These are phyloP conservation scores for Actinopyga echinites DNA, from an alignment of 53 echinoderm and acorn worm species.

Conservation along the genomic window DNA sequence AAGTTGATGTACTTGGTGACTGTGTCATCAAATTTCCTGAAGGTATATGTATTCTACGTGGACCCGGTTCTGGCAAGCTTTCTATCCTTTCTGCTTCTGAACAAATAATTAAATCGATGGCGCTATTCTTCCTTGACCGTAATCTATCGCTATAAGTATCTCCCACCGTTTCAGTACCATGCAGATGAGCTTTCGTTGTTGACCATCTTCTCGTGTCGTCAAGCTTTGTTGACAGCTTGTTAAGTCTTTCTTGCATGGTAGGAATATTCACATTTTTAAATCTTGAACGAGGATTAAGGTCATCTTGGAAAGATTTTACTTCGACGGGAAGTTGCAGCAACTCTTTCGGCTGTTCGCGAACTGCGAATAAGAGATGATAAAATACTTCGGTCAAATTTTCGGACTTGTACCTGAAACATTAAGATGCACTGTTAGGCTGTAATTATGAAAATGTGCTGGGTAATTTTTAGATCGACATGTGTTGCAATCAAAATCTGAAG, in stretches of 20 bases:
- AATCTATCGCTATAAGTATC: no score
- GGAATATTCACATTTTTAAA: constrained; percentile 69
- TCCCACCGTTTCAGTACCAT: no score
- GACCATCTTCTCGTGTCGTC: constrained; percentile 36
- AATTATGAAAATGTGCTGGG: no score
- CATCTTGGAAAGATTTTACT: constrained; percentile 64
- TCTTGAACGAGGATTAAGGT: constrained; percentile 69
- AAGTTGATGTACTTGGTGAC: background rate
- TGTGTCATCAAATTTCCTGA: background rate
- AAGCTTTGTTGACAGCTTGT: constrained; percentile 59
- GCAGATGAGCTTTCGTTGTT: no score
- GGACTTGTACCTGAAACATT: no score
- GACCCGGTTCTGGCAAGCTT: background rate
- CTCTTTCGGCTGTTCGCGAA: background rate
- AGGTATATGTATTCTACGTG: background rate
- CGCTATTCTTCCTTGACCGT: no score
- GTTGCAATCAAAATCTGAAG: no score
- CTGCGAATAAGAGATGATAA: constrained; percentile 5
- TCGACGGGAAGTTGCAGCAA: constrained; percentile 63
- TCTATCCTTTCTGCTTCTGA: background rate
- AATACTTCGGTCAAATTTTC: no score
- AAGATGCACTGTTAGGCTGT: no score
- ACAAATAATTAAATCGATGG: no score
- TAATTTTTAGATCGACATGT: no score
- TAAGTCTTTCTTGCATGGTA: constrained; percentile 50